These are phyloP conservation scores for Lycocorax pyrrhopterus DNA, from an alignment of 2,113 vertebrate species.

Conservation along the genomic window DNA sequence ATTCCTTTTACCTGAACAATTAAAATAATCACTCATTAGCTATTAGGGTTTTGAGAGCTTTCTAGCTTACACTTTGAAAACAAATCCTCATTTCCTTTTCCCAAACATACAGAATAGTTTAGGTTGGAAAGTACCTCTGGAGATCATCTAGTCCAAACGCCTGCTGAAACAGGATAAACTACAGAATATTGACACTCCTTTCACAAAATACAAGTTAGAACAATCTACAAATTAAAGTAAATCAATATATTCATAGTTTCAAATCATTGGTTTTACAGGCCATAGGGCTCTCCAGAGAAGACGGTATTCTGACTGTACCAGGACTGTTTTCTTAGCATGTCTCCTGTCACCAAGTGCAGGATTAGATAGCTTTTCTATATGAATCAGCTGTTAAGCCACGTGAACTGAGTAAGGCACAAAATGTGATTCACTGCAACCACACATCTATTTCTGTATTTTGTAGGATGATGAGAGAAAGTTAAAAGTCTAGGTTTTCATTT, in stretches of 20 bases:
- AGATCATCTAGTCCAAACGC: not conserved
- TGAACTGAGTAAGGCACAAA: conserved; percentile 35
- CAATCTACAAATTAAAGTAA: not conserved
- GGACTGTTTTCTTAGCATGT: conserved; percentile 3
- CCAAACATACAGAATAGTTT: not conserved
- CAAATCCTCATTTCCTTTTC: not conserved
- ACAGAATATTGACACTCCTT: not conserved
- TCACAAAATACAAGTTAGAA: not conserved
- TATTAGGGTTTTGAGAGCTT: not conserved
- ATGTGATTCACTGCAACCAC: conserved; percentile 28
- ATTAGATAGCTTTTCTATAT: conserved; percentile 30
- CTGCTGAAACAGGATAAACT: not conserved
- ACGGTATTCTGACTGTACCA: not conserved
- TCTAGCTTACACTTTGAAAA: not conserved
- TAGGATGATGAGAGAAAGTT: not conserved
- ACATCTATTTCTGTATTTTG: conserved; percentile 24
- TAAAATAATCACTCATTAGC: not conserved
- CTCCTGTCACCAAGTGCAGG: conserved; percentile 31
- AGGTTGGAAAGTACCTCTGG: not conserved
- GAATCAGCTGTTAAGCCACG: conserved; percentile 49
- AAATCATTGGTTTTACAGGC: not conserved
- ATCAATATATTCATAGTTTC: not conserved
- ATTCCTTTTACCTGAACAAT: not conserved
- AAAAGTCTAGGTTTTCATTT: not conserved
- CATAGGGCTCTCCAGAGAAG: not conserved